A percentile compares a stretch with the other conserved stretches of the same genome.
Conservation (phyloP, 2,113 vertebrate genomes). For the Engraulis encrasicolus region DNA sequence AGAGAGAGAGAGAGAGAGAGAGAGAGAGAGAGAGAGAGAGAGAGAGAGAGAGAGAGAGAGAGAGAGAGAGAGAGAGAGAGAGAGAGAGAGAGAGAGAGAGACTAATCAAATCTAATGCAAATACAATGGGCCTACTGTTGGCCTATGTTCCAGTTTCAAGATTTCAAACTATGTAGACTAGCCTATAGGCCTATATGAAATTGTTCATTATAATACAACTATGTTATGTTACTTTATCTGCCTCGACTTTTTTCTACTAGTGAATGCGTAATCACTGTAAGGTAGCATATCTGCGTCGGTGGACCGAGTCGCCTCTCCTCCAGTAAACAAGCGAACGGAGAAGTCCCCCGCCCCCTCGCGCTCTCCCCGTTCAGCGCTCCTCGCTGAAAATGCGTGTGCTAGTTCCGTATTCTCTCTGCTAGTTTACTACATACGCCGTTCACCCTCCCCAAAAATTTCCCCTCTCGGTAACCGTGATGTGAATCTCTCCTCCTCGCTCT, state of each 20-base stretch:
- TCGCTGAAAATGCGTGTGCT: slow-evolving; percentile 36
- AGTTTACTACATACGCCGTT: slow-evolving; percentile 9
- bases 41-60: too few species aligned
- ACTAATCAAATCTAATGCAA: too few species aligned
- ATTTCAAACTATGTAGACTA: too few species aligned
- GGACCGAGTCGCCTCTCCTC: neutral
- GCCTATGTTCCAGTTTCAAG: too few species aligned
- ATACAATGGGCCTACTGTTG: too few species aligned
- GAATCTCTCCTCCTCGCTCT: slow-evolving; percentile 9
- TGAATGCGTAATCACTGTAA: neutral
- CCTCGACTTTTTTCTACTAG: neutral
- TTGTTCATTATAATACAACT: too few species aligned
- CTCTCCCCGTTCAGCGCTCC: slow-evolving; percentile 30
- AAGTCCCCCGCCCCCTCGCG: slow-evolving; percentile 41
- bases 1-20: too few species aligned
- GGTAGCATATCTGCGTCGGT: neutral
- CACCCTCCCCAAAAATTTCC: neutral
- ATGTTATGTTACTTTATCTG: too few species aligned
- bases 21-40: too few species aligned
- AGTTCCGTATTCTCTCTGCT: slow-evolving; percentile 27
- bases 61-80: too few species aligned
- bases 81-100: too few species aligned
- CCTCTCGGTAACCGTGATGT: slow-evolving; percentile 20
- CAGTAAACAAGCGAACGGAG: slow-evolving; percentile 42
- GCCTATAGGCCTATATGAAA: too few species aligned